A percentile compares a stretch with the other conserved stretches of the same genome.
Evolutionary conservation across 2,113 vertebrate species (phyloP).

Genomic region (Mormyrus iriodes): DNA sequence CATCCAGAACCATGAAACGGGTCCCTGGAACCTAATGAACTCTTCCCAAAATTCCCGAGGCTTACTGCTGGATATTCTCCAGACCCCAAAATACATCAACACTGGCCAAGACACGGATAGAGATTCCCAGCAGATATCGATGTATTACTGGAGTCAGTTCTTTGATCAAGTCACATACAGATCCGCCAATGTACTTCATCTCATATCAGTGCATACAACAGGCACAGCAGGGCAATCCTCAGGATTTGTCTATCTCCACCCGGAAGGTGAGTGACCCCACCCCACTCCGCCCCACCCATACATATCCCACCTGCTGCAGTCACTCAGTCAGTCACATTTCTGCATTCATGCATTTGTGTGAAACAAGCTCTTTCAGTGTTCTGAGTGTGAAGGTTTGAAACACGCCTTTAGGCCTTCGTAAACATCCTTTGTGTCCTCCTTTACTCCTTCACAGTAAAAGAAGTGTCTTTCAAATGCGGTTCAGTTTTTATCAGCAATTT

Average conservation of each 20-base stretch:
- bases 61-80: not conserved
- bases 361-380: not conserved
- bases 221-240: not conserved
- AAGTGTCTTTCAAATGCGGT: not conserved
- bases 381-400: not conserved
- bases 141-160: not conserved
- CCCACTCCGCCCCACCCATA: not conserved
- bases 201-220: not conserved
- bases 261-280: not conserved
- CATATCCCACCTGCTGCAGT: not conserved
- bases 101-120: not conserved
- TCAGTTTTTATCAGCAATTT: not conserved
- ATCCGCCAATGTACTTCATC: not conserved
- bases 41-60: not conserved
- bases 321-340: not conserved
- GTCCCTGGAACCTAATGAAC: not conserved
- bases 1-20: not conserved
- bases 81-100: not conserved
- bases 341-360: not conserved
- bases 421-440: not conserved
- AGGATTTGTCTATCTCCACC: not conserved
- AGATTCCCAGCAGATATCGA: not conserved
- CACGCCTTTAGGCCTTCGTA: not conserved
- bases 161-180: not conserved
- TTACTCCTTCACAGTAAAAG: not conserved